Evolutionary conservation across 2,113 vertebrate genomes (phyloP), one percentile per base, ranked within the genome.

Genomic region (Plecturocebus donacophilus): DNA sequence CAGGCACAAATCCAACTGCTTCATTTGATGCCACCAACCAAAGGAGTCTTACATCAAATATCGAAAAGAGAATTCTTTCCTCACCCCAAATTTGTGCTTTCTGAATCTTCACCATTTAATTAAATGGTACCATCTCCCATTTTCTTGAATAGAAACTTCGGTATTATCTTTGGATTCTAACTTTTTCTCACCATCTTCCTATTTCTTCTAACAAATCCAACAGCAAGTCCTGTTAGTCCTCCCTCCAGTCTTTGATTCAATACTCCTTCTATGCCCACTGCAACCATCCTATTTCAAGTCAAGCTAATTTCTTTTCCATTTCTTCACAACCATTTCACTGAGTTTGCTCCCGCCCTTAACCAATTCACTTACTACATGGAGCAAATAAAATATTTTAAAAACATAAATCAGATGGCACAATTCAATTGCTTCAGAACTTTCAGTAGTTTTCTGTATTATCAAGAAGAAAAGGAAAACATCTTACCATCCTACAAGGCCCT

Each of bases 211-310:
- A n/a, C 6, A 68, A 76, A 10, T 88, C 5, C 20, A 94, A 52
- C 1, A 81, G 56, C 19, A 66, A 71, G 27, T 9, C 25, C 32
- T 42, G 1, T 38, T 79, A 35, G 13, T 13, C 8, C 0, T 32
- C 8, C 84, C n/a, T 61, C 9, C 30, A 9, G 0, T 17, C 1
- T 20, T 66, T 20, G 2, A 45, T 49, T 45, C 30, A 27, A 0
- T 42, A 12, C 32, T 70, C 49, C 38, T 64, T 94, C 14, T 96
- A 14, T 23, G 45, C 8, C 40, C 14, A 64, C 10, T 64, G 6
- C 2, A 52, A 9, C 8, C 10, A 21, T 56, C 21, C 49, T 56
- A 75, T 68, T 93, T 88, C 32, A 80, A 47, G 12, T 14, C 20
- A 9, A 12, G 20, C 9, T n/a, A 16, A 56, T 71, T 89, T 96